phyloP scores from a whole-genome alignment of 2,888 invertebrate species.

The Trichopria drosophilae region DNA sequence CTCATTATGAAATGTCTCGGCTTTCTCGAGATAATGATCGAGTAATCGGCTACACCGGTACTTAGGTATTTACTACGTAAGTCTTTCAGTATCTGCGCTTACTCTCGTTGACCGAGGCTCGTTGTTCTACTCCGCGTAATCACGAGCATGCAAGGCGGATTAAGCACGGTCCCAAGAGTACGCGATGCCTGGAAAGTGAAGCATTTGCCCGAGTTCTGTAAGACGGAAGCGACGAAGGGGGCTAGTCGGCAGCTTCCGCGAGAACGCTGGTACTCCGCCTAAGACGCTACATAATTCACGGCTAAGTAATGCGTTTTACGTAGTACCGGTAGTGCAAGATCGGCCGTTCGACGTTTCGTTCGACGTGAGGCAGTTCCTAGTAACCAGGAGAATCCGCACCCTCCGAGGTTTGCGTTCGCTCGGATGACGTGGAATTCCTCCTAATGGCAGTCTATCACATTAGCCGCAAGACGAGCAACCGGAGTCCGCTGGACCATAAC shows the following conservation, averaged over 20 bases:
- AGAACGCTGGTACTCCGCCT: slow-evolving; percentile 43
- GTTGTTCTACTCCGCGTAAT: no score
- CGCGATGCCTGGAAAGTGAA: slow-evolving; percentile 20
- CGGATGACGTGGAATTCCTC: slow-evolving; percentile 32
- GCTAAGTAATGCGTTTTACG: slow-evolving; percentile 55
- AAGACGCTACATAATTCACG: slow-evolving; percentile 53
- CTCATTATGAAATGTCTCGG: no score
- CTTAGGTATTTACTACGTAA: slow-evolving; percentile 29
- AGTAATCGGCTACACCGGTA: slow-evolving; percentile 32
- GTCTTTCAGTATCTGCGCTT: slow-evolving; percentile 10
- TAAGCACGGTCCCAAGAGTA: slow-evolving; percentile 24
- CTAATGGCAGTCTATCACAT: slow-evolving; percentile 53
- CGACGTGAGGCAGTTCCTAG: slow-evolving; percentile 27
- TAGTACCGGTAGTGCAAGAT: slow-evolving; percentile 33
- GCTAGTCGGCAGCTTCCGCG: slow-evolving; percentile 39
- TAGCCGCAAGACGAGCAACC: slow-evolving; percentile 47
- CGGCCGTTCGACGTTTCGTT: slow-evolving; percentile 34
- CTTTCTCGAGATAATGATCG: no score
- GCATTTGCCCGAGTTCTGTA: slow-evolving; percentile 40
- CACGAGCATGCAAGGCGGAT: slow-evolving; percentile 33
- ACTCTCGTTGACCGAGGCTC: slow-evolving; percentile 19
- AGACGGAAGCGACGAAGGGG: slow-evolving; percentile 33
- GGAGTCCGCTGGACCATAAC: no score
- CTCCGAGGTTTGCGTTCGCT: slow-evolving; percentile 19
- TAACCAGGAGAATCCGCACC: slow-evolving; percentile 8